A percentile compares a stretch with the other conserved stretches of the same genome.
Evolutionary conservation across 2,888 invertebrate species (phyloP).

Genomic region (Koerneria pararmatus): DNA sequence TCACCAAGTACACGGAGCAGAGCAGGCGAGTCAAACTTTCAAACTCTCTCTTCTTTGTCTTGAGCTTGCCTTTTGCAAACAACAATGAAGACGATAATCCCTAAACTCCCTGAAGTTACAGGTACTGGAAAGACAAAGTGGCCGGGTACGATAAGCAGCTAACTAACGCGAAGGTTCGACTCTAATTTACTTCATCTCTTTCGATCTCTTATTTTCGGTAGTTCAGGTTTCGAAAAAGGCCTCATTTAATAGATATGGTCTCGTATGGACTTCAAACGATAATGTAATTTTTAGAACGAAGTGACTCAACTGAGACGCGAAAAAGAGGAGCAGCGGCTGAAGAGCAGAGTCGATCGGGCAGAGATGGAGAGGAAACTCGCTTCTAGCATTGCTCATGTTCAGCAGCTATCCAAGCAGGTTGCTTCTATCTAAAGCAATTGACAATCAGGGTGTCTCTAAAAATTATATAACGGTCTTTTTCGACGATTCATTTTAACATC

Average conservation of each 20-base stretch:
- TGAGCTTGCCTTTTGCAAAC: not conserved
- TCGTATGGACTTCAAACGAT: no score
- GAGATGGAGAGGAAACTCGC: constrained; percentile 50
- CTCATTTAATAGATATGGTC: no score
- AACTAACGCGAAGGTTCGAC: constrained; percentile 23
- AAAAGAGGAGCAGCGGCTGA: constrained; percentile 44
- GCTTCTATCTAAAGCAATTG: constrained; percentile 1
- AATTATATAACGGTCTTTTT: no score
- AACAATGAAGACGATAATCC: no score
- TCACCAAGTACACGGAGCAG: constrained; percentile 47
- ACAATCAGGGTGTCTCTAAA: no score
- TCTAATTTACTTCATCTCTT: no score
- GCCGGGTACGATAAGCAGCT: constrained; percentile 33
- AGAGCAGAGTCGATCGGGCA: constrained; percentile 37
- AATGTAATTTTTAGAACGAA: constrained; percentile 38
- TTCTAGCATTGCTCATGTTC: constrained; percentile 50
- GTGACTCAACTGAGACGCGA: constrained; percentile 36
- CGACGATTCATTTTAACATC: no score
- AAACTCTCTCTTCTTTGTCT: not conserved
- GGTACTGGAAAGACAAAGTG: constrained; percentile 52
- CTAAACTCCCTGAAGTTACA: not conserved
- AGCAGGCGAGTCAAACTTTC: constrained; percentile 19
- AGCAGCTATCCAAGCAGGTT: constrained; percentile 31
- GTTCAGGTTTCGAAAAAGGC: no score
- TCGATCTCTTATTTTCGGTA: no score